Evolutionary conservation across 2,888 invertebrate genomes (phyloP).

Genomic region (Hypselothyrea guttata): DNA sequence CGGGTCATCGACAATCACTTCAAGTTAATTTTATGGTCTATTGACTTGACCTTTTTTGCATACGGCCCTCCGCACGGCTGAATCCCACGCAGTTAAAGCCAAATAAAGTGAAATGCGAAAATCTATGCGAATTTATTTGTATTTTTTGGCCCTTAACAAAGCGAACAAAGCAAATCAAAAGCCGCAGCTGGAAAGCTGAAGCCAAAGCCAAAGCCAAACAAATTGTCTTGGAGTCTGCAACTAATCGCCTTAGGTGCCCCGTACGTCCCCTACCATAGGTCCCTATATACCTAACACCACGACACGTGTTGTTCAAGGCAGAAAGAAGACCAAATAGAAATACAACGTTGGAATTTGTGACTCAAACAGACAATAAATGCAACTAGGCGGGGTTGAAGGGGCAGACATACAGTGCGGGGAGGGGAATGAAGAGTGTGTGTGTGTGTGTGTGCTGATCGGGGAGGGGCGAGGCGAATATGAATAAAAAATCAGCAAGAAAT

Average conservation of each 20-base stretch:
- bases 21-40: background rate
- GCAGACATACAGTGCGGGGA: conserved; percentile 15
- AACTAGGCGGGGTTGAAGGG: conserved; percentile 54
- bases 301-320: conserved; percentile 18
- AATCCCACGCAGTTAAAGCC: background rate
- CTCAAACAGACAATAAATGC: conserved; percentile 51
- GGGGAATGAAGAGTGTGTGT: background rate
- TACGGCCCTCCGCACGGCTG: too few species aligned
- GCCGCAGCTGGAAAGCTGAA: conserved; percentile 17
- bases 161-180: conserved; percentile 17
- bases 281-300: background rate
- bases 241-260: conserved; percentile 53
- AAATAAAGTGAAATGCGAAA: background rate
- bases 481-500: conserved; percentile 70
- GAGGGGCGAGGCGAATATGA: conserved; percentile 59
- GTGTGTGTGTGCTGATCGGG: background rate
- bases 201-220: conserved; percentile 37
- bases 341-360: conserved; percentile 19
- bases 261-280: background rate
- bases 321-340: background rate
- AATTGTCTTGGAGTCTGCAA: conserved; percentile 38
- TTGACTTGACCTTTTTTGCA: too few species aligned
- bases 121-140: background rate
- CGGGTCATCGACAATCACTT: background rate
- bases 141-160: background rate